Percentiles rank a stretch among this genome's conserved stretches.
phyloP scores from a whole-genome alignment of 2,888 invertebrate species.

The Drosophila algonquin region DNA sequence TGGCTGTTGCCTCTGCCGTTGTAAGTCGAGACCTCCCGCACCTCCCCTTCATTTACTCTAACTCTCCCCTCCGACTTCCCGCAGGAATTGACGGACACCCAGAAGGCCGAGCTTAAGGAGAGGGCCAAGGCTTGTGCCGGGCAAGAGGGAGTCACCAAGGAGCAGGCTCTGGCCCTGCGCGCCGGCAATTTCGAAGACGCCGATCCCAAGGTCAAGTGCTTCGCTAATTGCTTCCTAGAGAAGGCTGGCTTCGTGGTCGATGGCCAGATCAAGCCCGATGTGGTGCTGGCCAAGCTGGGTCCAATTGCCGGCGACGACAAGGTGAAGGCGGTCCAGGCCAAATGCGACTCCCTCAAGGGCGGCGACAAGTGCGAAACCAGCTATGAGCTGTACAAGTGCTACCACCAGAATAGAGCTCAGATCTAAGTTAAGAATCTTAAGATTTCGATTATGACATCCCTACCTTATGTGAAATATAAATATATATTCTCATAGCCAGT shows the following conservation, averaged over 20 bases:
- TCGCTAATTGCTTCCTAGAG: slow-evolving; percentile 81
- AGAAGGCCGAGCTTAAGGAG: slow-evolving; percentile 42
- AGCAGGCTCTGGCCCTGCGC: slow-evolving; percentile 65
- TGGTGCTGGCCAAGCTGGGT: slow-evolving; percentile 57
- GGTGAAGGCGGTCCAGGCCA: slow-evolving; percentile 56
- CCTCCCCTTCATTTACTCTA: background rate
- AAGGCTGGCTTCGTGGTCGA: slow-evolving; percentile 71
- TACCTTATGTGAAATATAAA: background rate
- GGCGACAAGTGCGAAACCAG: slow-evolving; percentile 74
- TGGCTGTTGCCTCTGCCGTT: slow-evolving; percentile 29
- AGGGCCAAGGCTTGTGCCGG: slow-evolving; percentile 55
- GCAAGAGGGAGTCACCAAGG: slow-evolving; percentile 64
- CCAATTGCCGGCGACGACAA: slow-evolving; percentile 60
- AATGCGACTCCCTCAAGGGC: slow-evolving; percentile 65
- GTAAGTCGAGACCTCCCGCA: slow-evolving; percentile 42
- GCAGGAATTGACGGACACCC: slow-evolving; percentile 59
- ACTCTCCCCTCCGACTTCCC: background rate
- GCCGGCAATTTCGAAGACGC: slow-evolving; percentile 62
- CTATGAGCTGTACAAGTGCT: slow-evolving; percentile 71
- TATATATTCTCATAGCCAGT: background rate
- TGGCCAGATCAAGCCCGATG: slow-evolving; percentile 66
- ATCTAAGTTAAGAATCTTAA: slow-evolving; percentile 34
- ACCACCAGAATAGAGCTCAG: slow-evolving; percentile 53
- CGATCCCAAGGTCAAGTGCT: slow-evolving; percentile 73
- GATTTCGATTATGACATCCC: too few relatives aligned